Conservation (phyloP, 2,888 invertebrate species). For the Rhynchonema sp. region DNA sequence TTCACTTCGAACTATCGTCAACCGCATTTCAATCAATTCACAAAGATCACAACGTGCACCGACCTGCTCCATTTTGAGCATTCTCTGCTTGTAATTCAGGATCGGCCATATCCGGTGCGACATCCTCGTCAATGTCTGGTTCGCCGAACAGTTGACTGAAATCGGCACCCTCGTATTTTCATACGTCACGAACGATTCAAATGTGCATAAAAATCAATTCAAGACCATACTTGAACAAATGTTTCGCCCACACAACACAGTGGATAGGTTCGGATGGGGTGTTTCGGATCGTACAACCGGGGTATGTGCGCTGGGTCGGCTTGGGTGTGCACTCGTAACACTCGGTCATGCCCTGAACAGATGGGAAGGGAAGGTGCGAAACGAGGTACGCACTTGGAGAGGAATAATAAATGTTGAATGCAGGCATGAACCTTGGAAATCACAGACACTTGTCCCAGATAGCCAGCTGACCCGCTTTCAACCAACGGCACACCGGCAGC, state of each 20-base stretch:
- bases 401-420: too few relatives aligned
- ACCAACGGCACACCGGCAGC: slow-evolving; percentile 79
- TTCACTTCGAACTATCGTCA: too few relatives aligned
- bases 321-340: slow-evolving; percentile 93
- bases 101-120: slow-evolving; percentile 87
- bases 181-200: not conserved
- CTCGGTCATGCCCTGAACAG: slow-evolving; percentile 59
- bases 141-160: slow-evolving; percentile 85
- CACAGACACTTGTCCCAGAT: slow-evolving; percentile 58
- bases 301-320: slow-evolving; percentile 63
- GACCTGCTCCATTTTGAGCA: too few relatives aligned
- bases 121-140: slow-evolving; percentile 85
- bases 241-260: slow-evolving; percentile 98
- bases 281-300: slow-evolving; percentile 94
- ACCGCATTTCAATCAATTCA: too few relatives aligned
- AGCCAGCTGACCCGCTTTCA: slow-evolving; percentile 93
- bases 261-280: slow-evolving; percentile 97
- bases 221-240: slow-evolving; percentile 67
- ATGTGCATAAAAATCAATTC: not conserved
- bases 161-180: slow-evolving; percentile 7
- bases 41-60: too few relatives aligned
- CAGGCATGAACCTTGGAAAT: slow-evolving; percentile 32
- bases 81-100: slow-evolving; percentile 52
- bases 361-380: too few relatives aligned
- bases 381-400: too few relatives aligned